A percentile compares a stretch with the other conserved stretches of the same genome.
Conservation (phyloP, 2,888 invertebrate genomes). For the Apodemia mormo region DNA sequence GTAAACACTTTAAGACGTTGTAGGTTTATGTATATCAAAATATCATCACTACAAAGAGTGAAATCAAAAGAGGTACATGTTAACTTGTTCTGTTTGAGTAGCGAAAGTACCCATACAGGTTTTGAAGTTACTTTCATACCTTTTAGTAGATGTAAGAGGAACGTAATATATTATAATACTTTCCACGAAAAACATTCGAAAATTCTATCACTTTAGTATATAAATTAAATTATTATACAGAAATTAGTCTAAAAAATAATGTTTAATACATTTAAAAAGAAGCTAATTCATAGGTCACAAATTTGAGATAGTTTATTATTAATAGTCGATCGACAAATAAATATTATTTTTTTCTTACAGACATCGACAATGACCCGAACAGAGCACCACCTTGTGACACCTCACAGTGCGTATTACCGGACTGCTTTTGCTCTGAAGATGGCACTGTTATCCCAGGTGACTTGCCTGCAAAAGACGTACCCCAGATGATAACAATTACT, state of each 20-base stretch:
- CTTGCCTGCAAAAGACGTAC: conserved; percentile 91
- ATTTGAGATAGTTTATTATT: neutral
- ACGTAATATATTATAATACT: conserved; percentile 22
- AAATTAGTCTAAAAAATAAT: too few species aligned
- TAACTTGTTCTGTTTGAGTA: conserved; percentile 60
- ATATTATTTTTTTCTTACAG: conserved; percentile 62
- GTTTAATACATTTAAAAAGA: too few species aligned
- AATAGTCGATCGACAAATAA: neutral
- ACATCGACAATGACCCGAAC: conserved; percentile 96
- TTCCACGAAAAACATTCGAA: neutral
- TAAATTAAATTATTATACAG: neutral
- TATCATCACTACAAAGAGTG: conserved; percentile 58
- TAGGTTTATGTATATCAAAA: conserved; percentile 31
- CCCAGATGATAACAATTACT: conserved; percentile 96
- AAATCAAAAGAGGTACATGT: conserved; percentile 64
- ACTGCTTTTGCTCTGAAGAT: conserved; percentile 97
- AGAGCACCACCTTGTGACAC: conserved; percentile 95
- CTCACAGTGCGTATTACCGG: conserved; percentile 91
- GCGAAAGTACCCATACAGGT: conserved; percentile 78
- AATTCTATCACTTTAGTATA: neutral
- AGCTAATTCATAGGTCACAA: neutral
- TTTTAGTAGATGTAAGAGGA: conserved; percentile 16
- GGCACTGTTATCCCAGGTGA: conserved; percentile 94
- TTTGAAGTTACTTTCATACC: conserved; percentile 34
- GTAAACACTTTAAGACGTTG: conserved; percentile 27